phyloP scores from a whole-genome alignment of 2,797 vertebrate species.

The Urosaurus nigricauda region DNA sequence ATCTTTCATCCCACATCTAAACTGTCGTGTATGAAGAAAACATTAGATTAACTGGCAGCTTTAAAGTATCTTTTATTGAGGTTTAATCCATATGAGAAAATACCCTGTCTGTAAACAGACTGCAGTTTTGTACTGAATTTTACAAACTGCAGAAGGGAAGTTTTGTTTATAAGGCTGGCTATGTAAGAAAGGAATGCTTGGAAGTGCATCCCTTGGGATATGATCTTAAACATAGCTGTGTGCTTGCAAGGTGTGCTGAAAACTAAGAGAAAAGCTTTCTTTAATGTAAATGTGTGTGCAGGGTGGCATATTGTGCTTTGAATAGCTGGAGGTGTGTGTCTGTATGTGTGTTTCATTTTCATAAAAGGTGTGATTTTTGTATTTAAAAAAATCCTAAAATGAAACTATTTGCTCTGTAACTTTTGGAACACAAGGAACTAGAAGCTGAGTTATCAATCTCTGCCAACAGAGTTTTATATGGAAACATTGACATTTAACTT shows the following conservation, averaged over 20 bases:
- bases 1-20: neutral
- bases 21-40: neutral
- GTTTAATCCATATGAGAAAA: neutral
- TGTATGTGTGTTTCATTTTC: neutral
- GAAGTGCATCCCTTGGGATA: neutral
- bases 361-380: conserved; percentile 41
- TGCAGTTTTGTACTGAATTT: too few species aligned
- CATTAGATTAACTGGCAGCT: neutral
- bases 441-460: conserved; percentile 60
- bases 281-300: neutral
- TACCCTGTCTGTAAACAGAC: neutral
- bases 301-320: neutral
- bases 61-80: conserved; percentile 2
- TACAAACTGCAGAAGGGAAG: neutral
- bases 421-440: conserved; percentile 59
- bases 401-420: conserved; percentile 59
- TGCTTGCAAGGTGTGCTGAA: neutral
- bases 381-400: conserved; percentile 48
- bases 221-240: neutral
- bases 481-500: conserved; percentile 69
- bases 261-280: neutral
- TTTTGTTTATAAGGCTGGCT: neutral
- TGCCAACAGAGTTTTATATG: conserved; percentile 65
- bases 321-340: neutral
- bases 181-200: neutral